Conservation (phyloP, 2,113 vertebrate genomes). For the Indri indri region DNA sequence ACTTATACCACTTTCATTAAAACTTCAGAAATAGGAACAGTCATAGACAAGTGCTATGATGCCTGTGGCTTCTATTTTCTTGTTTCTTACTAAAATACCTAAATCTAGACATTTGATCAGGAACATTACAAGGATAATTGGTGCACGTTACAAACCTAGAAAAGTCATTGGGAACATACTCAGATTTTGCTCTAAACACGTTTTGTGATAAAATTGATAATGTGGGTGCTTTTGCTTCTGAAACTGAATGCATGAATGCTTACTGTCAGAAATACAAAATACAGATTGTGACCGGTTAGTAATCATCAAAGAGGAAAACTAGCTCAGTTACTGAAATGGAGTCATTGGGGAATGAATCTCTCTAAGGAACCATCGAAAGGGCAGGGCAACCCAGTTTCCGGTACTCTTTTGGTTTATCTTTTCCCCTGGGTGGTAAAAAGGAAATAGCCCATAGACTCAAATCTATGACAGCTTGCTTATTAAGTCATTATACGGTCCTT, state of each 20-base stretch:
- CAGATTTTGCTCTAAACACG: not conserved
- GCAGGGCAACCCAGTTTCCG: not conserved
- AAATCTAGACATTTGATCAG: not conserved
- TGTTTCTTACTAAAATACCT: not conserved
- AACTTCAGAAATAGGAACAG: conserved; percentile 22
- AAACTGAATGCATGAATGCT: not conserved
- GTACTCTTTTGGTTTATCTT: not conserved
- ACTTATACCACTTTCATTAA: conserved; percentile 31
- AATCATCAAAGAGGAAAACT: not conserved
- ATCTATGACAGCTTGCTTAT: not conserved
- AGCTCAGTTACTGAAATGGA: not conserved
- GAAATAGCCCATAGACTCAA: not conserved
- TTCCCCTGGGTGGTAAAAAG: not conserved
- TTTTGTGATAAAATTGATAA: not conserved
- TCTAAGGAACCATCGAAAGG: not conserved
- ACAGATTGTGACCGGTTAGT: not conserved
- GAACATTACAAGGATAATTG: not conserved
- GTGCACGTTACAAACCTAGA: not conserved
- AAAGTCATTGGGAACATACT: not conserved
- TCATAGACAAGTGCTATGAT: not conserved
- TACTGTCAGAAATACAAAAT: not conserved
- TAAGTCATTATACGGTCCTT: not conserved
- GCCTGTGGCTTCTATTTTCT: not conserved
- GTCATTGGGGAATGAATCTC: not conserved
- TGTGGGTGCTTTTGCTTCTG: not conserved